These are phyloP conservation scores for Hydra vulgaris DNA, from an alignment of 30 jellyfish, hydroid and myxozoan species.

Conservation along the genomic window DNA sequence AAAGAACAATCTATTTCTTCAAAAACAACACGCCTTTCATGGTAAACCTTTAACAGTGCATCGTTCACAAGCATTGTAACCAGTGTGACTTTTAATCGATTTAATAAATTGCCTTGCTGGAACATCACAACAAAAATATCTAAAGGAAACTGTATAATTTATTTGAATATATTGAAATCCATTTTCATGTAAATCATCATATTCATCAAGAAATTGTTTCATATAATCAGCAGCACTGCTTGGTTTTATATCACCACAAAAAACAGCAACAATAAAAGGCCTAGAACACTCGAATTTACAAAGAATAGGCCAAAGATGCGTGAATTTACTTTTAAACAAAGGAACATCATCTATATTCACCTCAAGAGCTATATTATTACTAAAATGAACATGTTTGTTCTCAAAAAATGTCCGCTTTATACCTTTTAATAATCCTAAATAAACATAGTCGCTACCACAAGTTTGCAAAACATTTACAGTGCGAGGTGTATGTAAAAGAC, in stretches of 20 bases:
- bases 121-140: conserved; percentile 4
- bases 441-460: conserved; percentile 9
- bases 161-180: not conserved
- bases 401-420: not conserved
- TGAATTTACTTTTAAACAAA: not conserved
- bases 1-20: conserved; percentile 1
- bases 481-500: conserved; percentile 5
- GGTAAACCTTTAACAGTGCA: conserved; percentile 8
- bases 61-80: not conserved
- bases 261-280: conserved; percentile 18
- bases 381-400: not conserved
- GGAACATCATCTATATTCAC: conserved; percentile 28
- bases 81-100: conserved; percentile 1
- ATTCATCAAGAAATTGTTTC: not conserved
- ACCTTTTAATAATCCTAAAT: conserved; percentile 5
- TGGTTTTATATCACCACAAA: conserved; percentile 18
- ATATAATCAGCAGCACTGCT: not conserved
- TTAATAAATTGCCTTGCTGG: not conserved
- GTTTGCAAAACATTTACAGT: not conserved
- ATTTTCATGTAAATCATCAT: not conserved
- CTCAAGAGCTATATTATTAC: not conserved
- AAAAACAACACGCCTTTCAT: conserved; percentile 11
- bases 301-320: conserved; percentile 29
- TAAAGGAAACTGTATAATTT: not conserved
- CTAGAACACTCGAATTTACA: not conserved